Evolutionary conservation across 2,888 invertebrate species (phyloP).

Genomic region (Conchocele bisecta): DNA sequence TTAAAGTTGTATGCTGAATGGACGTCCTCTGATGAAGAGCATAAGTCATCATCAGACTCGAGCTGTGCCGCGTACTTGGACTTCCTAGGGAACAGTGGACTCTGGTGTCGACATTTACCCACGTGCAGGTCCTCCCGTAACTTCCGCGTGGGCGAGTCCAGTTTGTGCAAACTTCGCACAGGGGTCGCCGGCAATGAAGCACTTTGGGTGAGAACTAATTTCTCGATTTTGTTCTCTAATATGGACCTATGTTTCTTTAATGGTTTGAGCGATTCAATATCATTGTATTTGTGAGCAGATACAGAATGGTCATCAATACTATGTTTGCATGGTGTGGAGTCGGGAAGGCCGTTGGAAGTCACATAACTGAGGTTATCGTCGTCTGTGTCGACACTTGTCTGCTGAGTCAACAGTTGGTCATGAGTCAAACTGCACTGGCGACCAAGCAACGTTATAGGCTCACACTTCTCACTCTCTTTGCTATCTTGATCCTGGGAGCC

Average conservation of each 20-base stretch:
- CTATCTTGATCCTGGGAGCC: constrained; percentile 34
- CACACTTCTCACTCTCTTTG: constrained; percentile 47
- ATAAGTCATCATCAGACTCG: constrained; percentile 72
- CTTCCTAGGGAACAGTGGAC: constrained; percentile 75
- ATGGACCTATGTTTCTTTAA: background rate
- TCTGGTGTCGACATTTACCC: constrained; percentile 74
- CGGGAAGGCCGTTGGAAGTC: background rate
- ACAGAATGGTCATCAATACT: no score
- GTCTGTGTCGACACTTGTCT: background rate
- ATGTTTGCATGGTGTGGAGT: no score
- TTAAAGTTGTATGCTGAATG: constrained; percentile 73
- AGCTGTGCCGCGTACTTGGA: constrained; percentile 59
- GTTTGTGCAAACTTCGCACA: constrained; percentile 64
- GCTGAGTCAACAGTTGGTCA: constrained; percentile 2
- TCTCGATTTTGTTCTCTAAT: constrained; percentile 44
- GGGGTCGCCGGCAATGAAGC: constrained; percentile 80
- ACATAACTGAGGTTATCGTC: constrained; percentile 4
- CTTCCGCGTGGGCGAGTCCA: constrained; percentile 65
- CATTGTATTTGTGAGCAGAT: no score
- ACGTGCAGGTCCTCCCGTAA: constrained; percentile 71
- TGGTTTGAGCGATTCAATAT: no score
- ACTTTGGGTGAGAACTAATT: constrained; percentile 70
- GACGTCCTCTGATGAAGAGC: constrained; percentile 68
- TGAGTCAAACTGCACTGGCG: constrained; percentile 7
- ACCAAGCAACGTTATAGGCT: constrained; percentile 26